Conservation (phyloP, 2,888 invertebrate species). For the Chloroclysta siterata region DNA sequence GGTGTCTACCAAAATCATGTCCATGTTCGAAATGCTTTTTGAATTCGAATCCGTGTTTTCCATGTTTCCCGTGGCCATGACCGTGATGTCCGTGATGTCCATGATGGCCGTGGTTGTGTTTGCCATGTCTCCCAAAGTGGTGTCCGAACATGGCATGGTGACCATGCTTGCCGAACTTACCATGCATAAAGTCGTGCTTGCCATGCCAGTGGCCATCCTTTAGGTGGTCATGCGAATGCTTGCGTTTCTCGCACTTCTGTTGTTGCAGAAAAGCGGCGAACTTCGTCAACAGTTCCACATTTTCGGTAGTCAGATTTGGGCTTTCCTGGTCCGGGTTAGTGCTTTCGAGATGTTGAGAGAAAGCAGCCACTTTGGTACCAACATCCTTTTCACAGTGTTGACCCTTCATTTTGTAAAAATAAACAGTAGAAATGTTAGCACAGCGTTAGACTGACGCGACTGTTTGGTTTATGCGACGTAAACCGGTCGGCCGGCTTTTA, state of each 20-base stretch:
- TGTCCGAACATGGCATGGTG: slow-evolving; percentile 40
- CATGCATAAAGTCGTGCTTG: slow-evolving; percentile 20
- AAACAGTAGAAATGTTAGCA: slow-evolving; percentile 27
- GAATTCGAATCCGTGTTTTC: slow-evolving; percentile 31
- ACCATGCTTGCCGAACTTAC: slow-evolving; percentile 34
- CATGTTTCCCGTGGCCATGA: slow-evolving; percentile 27
- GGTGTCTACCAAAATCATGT: slow-evolving; percentile 25
- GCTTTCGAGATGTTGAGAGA: slow-evolving; percentile 35
- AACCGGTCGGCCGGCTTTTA: slow-evolving; percentile 34
- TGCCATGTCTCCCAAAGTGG: slow-evolving; percentile 45
- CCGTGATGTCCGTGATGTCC: slow-evolving; percentile 38
- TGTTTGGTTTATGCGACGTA: slow-evolving; percentile 42
- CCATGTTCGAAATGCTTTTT: slow-evolving; percentile 24
- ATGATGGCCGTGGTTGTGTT: slow-evolving; percentile 31
- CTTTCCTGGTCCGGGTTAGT: slow-evolving; percentile 29
- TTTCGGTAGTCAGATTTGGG: slow-evolving; percentile 38
- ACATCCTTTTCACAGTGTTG: slow-evolving; percentile 37
- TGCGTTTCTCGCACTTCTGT: slow-evolving; percentile 33
- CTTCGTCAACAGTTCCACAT: slow-evolving; percentile 45
- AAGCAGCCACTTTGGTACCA: slow-evolving; percentile 41
- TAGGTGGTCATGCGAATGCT: slow-evolving; percentile 6
- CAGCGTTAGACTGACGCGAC: slow-evolving; percentile 41
- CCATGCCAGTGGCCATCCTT: slow-evolving; percentile 14
- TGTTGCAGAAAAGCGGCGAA: slow-evolving; percentile 48
- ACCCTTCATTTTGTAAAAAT: slow-evolving; percentile 46